Evolutionary conservation across 2,113 vertebrate genomes (phyloP), one percentile per base, ranked within the genome.

Genomic region (Haplotaxodon microlepis): DNA sequence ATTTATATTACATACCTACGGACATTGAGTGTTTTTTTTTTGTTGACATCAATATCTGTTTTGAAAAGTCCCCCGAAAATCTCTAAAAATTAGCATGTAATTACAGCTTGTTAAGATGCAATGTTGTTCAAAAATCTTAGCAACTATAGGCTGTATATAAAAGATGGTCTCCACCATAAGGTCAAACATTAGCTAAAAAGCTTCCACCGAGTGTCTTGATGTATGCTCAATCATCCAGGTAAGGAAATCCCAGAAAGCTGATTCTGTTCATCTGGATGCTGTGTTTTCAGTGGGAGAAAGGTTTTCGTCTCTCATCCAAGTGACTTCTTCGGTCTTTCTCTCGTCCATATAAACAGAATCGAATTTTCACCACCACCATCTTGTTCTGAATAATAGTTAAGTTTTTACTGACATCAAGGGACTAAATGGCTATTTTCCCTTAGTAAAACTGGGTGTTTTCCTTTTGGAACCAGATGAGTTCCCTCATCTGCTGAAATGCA

Each of bases 1-100:
- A 78, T 50, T 76, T 50, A 78, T 78, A 78, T 78, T 78, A 50
- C 16, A 78, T 31, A 78, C 9, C 10, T 50, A 8, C 3, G 1
- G 71, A 78, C 24, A 13, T 19, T 5, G 71, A 29, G 24, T 78
- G 27, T 14, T 0, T 0, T 0, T 3, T 34, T 29, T 76, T 31
- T 50, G 42, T 13, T 50, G 1, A 31, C 27, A 78, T 31, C 24
- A 50, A 50, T 50, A 12, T 31, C 29, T n/a, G 2, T 31, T 78
- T 31, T 78, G 10, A 78, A 78, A 78, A 78, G 73, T 51, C 27
- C 17, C 27, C 10, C 1, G 2, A 51, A 34, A 50, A 78, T 50
- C 45, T 51, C 17, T 51, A 50, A 51, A 29, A 13, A 13, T 51
- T 31, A 12, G 16, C 9, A 29, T 29, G 9, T 4, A 3, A 19